Evolutionary conservation across 2,113 vertebrate species (phyloP), one percentile per base, ranked within the genome.

Genomic region (Caracal caracal): DNA sequence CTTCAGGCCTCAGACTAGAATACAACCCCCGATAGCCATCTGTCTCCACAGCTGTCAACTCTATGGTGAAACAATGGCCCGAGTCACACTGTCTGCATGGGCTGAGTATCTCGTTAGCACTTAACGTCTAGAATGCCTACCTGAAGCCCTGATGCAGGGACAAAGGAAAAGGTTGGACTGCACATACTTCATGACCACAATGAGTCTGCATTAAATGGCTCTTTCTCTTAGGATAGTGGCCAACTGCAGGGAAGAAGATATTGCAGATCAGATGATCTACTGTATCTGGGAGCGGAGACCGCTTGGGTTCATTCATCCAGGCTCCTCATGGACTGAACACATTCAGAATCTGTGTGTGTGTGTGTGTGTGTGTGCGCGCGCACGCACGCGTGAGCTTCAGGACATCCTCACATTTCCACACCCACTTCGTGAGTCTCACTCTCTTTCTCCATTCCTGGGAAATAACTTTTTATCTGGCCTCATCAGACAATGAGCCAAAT

Each of bases 11-110:
- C 86, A 26, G 53, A 7, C 53, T 10, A 12, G 78, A 63, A 19
- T 0, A 7, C 0, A 9, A 5, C 20, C 47, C 73, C 47, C 24
- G 1, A 6, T 0, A 24, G 37, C 26, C 26, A 16, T 49, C n/a
- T 22, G 24, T 37, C 40, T n/a, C 82, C 28, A 33, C 7, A 26
- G 2, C 1, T 6, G 19, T 79, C 28, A 1, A 1, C 15, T 35
- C 43, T n/a, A 1, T 13, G 90, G 40, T 12, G 20, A 9, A 33
- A 13, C 10, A 0, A 3, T 4, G 19, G 51, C 24, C 17, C 24
- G 1, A 1, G 24, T 19, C 1, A 33, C 9, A 0, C 2, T 8
- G 73, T 40, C n/a, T 9, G 30, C 6, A 12, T 11, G 63, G 61
- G 3, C 19, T 30, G 16, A 35, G 17, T 35, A 20, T 24, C 49